Base-by-base conservation (phyloP, 2,888 invertebrate species). In the Dendrolimus pini region DNA sequence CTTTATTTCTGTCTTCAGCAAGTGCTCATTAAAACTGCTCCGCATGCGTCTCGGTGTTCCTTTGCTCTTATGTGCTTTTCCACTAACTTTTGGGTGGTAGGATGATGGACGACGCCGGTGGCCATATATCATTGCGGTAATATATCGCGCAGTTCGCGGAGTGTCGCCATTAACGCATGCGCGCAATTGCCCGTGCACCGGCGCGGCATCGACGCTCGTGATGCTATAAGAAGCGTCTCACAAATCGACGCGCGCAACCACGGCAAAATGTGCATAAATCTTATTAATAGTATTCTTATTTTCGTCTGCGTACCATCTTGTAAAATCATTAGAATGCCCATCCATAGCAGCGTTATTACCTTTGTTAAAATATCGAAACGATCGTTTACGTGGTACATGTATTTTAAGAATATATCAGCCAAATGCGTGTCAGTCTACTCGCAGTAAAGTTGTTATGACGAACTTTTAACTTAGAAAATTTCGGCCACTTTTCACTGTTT, bases 51-150 rank as follows among this genome's bases (percentile, higher is more conserved):
- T 72, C 69, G 66, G 62, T 66, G 76, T 86, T 78, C 72, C 87
- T 89, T 89, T 88, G 80, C 78, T 82, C 77, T 70, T 68, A 63
- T 65, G 72, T 74, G 79, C 75, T 89, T 84, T 89, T 85, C 89
- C 80, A 78, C 87, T 89, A 86, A 89, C 87, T 89, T 89, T 89
- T 85, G 89, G 89, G 89, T 89, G 89, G 89, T 89, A 85, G 88
- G 74, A 87, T 89, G 89, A 89, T 89, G 86, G 72, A 89, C 85
- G 89, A 86, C 77, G 81, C 77, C 82, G 78, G 77, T 82, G 86
- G 81, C 75, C 81, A 83, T 90, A 89, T 89, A 90, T 90, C 89
- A 90, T 86, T 85, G 83, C 75, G 72, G 87, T 82, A 86, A 87
- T 89, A 89, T 89, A 88, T 89, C 81, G 83, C 80, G 72, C 74